These are phyloP conservation scores for Balanococcus diminutus DNA, from an alignment of 2,888 invertebrate species.

Conservation along the genomic window DNA sequence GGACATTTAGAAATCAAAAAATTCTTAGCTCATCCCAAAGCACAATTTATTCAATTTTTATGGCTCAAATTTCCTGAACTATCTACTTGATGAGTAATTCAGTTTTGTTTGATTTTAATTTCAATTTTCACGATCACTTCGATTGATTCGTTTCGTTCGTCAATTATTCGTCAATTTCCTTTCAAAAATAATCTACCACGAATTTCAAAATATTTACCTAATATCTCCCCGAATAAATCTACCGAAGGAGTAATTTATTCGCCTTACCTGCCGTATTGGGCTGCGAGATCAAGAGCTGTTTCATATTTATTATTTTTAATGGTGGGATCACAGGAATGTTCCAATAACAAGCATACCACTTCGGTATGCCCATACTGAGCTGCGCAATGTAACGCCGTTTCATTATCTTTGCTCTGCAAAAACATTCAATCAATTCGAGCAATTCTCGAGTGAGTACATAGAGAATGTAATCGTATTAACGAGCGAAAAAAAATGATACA, in stretches of 20 bases:
- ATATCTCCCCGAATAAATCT: background rate
- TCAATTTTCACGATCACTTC: background rate
- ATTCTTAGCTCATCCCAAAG: no score
- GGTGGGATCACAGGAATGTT: constrained; percentile 85
- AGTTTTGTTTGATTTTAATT: background rate
- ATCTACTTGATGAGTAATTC: no score
- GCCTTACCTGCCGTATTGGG: constrained; percentile 84
- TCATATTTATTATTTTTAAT: constrained; percentile 86
- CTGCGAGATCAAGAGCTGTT: constrained; percentile 91
- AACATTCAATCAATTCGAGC: background rate
- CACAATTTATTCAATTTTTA: no score
- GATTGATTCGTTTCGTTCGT: background rate
- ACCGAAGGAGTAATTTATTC: background rate
- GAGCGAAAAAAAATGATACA: background rate
- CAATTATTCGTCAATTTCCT: background rate
- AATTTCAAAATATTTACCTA: background rate
- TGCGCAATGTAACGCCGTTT: constrained; percentile 91
- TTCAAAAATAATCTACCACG: background rate
- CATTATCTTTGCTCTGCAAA: constrained; percentile 80
- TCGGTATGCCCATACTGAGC: constrained; percentile 90
- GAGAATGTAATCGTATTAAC: background rate
- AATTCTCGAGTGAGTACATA: background rate
- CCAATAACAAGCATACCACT: constrained; percentile 80
- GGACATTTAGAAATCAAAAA: no score
- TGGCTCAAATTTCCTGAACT: no score